Conservation (phyloP, 64 coral and sea anemone genomes). For the Pocillopora verrucosa region DNA sequence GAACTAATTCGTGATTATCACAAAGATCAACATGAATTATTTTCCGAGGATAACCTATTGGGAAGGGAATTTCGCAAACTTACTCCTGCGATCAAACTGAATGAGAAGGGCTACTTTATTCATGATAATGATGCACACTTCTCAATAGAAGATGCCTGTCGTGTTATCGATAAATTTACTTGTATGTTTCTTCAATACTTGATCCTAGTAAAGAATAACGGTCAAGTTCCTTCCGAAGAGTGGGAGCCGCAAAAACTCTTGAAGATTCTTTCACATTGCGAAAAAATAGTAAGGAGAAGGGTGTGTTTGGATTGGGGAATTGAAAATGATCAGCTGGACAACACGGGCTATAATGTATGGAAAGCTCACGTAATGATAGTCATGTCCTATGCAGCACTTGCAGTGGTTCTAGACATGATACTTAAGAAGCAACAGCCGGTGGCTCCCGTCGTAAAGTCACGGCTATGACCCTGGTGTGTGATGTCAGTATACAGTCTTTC, state of each 20-base stretch:
- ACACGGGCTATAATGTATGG: background rate
- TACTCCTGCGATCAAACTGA: background rate
- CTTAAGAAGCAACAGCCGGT: too few species aligned
- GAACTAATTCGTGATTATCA: background rate
- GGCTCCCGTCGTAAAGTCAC: too few species aligned
- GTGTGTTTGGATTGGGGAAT: background rate
- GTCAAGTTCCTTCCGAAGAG: too few species aligned
- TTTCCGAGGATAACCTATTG: background rate
- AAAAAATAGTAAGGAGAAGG: background rate
- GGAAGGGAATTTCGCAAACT: background rate
- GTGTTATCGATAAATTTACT: background rate
- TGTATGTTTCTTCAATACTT: background rate
- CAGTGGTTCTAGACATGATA: slow-evolving; percentile 2
- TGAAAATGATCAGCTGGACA: background rate
- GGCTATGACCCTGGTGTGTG: too few species aligned
- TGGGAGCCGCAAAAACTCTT: background rate
- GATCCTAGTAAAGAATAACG: too few species aligned
- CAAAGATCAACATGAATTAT: background rate
- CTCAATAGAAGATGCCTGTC: background rate
- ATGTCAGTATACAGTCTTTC: too few species aligned
- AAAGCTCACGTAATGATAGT: slow-evolving; percentile 3
- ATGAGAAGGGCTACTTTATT: background rate
- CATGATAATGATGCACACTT: background rate
- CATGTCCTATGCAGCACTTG: slow-evolving; percentile 16
- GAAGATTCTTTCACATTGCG: background rate